phyloP scores from a whole-genome alignment of 2,113 vertebrate genomes.

The Anas platyrhynchos region DNA sequence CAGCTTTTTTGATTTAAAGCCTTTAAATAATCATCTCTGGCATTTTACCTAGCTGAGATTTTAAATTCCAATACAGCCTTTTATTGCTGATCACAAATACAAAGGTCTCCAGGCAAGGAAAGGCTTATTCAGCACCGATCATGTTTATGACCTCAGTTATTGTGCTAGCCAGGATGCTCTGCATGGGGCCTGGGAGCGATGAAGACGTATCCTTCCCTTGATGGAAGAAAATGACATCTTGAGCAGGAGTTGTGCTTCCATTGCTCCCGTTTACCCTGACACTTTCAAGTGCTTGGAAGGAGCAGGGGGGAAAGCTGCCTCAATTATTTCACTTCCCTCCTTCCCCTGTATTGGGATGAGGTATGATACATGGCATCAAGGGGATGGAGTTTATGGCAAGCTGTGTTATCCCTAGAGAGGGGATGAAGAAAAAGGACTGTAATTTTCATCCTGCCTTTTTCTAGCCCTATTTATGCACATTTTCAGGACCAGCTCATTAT shows the following conservation, averaged over 20 bases:
- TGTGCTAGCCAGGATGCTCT: neutral
- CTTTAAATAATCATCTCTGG: constrained; percentile 55
- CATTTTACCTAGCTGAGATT: constrained; percentile 39
- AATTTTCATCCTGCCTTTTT: neutral
- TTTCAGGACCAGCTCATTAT: neutral
- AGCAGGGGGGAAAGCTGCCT: rapidly evolving
- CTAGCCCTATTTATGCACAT: neutral
- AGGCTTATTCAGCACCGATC: constrained; percentile 24
- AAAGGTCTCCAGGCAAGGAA: constrained; percentile 25
- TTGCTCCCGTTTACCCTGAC: neutral
- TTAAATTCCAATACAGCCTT: constrained; percentile 22
- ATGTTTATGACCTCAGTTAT: neutral
- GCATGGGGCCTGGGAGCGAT: rapidly evolving
- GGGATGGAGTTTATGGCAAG: neutral
- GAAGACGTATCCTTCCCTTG: neutral
- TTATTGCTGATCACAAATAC: constrained; percentile 51
- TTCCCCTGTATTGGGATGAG: neutral
- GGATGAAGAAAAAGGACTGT: neutral
- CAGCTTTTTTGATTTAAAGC: constrained; percentile 16
- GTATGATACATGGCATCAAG: neutral
- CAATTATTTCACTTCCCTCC: neutral
- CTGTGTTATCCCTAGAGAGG: neutral
- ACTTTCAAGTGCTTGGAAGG: neutral
- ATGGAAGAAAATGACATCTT: neutral
- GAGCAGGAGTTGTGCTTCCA: neutral